Evolutionary conservation across 2,797 vertebrate genomes (phyloP).

Genomic region (Falco concolor): DNA sequence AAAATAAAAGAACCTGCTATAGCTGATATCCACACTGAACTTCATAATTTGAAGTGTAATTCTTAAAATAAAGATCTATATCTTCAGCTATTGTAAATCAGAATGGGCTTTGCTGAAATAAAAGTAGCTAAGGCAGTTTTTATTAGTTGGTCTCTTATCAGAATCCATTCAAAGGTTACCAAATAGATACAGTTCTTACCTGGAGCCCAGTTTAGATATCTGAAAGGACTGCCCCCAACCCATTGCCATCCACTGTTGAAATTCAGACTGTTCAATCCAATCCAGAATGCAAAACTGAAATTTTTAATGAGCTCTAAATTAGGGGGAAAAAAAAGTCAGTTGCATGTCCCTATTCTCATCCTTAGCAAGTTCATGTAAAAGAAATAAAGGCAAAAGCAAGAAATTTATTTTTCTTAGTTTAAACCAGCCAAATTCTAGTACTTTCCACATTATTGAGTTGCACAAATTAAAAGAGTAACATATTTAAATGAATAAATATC

Average conservation of each 20-base stretch:
- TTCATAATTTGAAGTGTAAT: background rate
- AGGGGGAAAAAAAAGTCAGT: background rate
- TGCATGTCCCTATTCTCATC: background rate
- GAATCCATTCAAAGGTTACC: background rate
- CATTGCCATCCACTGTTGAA: slow-evolving; percentile 88
- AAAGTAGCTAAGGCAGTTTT: background rate
- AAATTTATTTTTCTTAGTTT: background rate
- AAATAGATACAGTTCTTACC: slow-evolving; percentile 70
- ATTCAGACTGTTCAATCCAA: slow-evolving; percentile 86
- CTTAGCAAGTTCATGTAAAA: background rate
- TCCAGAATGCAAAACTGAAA: slow-evolving; percentile 81
- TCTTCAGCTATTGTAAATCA: background rate
- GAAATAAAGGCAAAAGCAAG: background rate
- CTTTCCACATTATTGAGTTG: background rate
- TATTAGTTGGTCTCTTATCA: background rate
- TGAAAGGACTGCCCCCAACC: slow-evolving; percentile 84
- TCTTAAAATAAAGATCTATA: background rate
- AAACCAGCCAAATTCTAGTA: background rate
- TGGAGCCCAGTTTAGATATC: slow-evolving; percentile 93
- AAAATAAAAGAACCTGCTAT: background rate
- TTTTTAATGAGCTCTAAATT: slow-evolving; percentile 76
- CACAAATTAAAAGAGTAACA: background rate
- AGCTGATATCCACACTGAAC: background rate
- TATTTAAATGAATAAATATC: background rate
- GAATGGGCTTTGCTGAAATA: background rate